Conservation (phyloP, 2,113 vertebrate species). For the Podilymbus podiceps region DNA sequence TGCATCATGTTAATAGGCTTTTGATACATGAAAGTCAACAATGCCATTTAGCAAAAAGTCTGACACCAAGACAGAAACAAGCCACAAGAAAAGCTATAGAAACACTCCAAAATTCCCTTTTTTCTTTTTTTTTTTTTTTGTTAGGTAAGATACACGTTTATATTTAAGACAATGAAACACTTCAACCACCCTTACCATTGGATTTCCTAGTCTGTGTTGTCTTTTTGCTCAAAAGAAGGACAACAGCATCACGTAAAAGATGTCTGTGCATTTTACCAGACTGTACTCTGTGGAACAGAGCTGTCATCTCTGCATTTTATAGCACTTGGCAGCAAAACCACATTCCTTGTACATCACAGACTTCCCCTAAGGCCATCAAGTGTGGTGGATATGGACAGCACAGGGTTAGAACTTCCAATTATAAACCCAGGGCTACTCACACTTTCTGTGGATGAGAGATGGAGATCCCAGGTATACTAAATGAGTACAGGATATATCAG, state of each 20-base stretch:
- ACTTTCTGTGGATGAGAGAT: neutral
- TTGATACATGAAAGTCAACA: neutral
- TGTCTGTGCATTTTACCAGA: neutral
- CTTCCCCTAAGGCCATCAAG: neutral
- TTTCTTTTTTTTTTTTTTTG: too few relatives aligned
- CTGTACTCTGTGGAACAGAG: neutral
- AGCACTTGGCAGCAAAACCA: slow-evolving; percentile 44
- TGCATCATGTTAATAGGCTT: neutral
- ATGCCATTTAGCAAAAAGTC: neutral
- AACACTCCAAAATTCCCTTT: neutral
- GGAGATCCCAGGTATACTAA: neutral
- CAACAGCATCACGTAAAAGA: neutral
- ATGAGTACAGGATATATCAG: neutral
- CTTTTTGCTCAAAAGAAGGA: neutral
- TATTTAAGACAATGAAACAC: neutral
- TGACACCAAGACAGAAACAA: neutral
- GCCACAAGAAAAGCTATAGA: neutral
- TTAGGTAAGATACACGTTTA: neutral
- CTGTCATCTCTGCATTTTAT: neutral
- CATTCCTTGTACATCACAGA: slow-evolving; percentile 31
- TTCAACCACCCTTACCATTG: neutral
- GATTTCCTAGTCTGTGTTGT: neutral
- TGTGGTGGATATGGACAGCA: neutral
- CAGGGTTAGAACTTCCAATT: neutral
- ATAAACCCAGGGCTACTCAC: neutral